Evolutionary conservation across 2,888 invertebrate genomes (phyloP).

Genomic region (Empis livida): DNA sequence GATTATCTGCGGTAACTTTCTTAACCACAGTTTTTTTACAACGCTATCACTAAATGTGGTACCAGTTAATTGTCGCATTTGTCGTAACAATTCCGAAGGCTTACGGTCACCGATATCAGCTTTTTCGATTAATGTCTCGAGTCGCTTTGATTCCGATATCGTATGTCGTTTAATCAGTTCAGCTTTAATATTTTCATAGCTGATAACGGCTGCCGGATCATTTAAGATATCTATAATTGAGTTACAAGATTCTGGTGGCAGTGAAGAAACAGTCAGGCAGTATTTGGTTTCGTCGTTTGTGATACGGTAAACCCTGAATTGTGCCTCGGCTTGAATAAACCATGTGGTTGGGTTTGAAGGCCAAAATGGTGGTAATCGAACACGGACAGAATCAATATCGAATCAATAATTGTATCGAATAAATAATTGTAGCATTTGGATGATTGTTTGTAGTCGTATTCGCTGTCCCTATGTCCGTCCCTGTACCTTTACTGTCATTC

Average conservation of each 20-base stretch:
- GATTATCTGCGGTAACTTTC: neutral
- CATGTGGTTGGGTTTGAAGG: neutral
- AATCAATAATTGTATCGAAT: no score
- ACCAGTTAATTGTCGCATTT: neutral
- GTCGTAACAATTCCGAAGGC: neutral
- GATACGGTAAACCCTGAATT: neutral
- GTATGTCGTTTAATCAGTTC: neutral
- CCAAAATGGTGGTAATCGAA: neutral
- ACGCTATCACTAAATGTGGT: neutral
- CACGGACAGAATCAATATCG: neutral
- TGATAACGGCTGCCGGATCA: neutral
- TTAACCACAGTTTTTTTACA: neutral
- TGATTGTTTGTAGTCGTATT: no score
- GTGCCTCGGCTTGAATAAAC: neutral
- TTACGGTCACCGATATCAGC: neutral
- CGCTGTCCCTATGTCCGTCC: no score
- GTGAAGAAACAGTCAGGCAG: neutral
- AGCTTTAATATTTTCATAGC: neutral
- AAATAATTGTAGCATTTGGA: no score
- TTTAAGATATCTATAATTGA: neutral
- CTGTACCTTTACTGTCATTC: no score
- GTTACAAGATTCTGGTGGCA: neutral
- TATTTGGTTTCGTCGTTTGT: neutral
- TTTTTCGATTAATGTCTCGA: neutral
- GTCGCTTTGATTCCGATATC: neutral